phyloP scores from a whole-genome alignment of 2,888 invertebrate genomes.

The Oxycera nigricornis region DNA sequence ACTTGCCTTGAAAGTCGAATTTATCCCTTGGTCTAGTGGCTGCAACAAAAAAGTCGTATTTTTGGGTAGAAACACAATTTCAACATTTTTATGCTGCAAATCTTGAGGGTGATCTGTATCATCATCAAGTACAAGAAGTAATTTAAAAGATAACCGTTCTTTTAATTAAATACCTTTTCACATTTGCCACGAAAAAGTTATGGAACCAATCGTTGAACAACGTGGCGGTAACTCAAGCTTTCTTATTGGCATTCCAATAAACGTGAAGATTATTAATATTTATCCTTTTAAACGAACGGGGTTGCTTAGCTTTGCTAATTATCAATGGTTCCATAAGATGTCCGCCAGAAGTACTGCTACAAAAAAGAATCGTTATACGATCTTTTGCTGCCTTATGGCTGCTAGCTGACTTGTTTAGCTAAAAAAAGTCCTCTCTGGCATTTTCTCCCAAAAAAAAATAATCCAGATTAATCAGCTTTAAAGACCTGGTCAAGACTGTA shows the following conservation, averaged over 20 bases:
- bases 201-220: conserved; percentile 46
- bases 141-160: conserved; percentile 41
- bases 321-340: too few species aligned
- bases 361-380: background rate
- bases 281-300: background rate
- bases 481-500: background rate
- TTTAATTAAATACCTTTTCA: conserved; percentile 41
- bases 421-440: background rate
- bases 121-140: conserved; percentile 46
- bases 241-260: conserved; percentile 48
- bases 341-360: too few species aligned
- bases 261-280: conserved; percentile 39
- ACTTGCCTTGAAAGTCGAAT: too few species aligned
- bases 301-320: background rate
- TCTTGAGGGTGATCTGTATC: conserved; percentile 48
- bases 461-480: background rate
- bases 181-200: conserved; percentile 45
- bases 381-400: background rate
- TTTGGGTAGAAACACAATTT: conserved; percentile 48
- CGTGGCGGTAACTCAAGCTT: conserved; percentile 43
- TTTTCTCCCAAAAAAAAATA: background rate
- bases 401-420: background rate
- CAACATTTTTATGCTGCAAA: conserved; percentile 42
- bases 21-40: too few species aligned
- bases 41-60: too few species aligned